These are phyloP conservation scores for Falco concolor DNA, from an alignment of 2,797 vertebrate genomes.

Conservation along the genomic window DNA sequence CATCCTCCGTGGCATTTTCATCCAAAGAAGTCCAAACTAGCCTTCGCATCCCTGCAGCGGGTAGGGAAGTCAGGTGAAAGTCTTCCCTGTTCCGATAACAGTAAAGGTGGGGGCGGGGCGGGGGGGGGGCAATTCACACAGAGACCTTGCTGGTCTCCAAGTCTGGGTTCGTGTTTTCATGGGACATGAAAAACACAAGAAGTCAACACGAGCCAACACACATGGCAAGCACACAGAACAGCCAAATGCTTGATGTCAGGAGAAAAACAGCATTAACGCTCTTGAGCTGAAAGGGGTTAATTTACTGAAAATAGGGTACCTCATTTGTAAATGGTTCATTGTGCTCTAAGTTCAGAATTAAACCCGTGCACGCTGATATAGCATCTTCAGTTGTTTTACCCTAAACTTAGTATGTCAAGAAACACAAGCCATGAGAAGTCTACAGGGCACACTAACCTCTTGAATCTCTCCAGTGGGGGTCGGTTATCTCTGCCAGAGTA, in stretches of 20 bases:
- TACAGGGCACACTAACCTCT: neutral
- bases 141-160: neutral
- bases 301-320: neutral
- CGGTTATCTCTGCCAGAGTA: neutral
- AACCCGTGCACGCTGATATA: accelerated
- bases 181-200: neutral
- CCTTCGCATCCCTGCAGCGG: neutral
- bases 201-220: neutral
- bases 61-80: neutral
- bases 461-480: no score
- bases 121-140: accelerated
- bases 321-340: neutral
- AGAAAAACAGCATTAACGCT: neutral
- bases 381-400: neutral
- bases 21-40: neutral
- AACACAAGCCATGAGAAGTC: neutral
- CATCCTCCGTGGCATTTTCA: accelerated
- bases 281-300: neutral
- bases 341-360: neutral
- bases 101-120: no score
- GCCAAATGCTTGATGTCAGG: neutral
- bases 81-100: neutral
- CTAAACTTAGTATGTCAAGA: neutral
- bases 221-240: neutral
- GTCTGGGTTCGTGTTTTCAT: neutral